Percentiles rank a stretch among this genome's conserved stretches.
Evolutionary conservation across 2,797 vertebrate species (phyloP).

Genomic region (Esox lucius): DNA sequence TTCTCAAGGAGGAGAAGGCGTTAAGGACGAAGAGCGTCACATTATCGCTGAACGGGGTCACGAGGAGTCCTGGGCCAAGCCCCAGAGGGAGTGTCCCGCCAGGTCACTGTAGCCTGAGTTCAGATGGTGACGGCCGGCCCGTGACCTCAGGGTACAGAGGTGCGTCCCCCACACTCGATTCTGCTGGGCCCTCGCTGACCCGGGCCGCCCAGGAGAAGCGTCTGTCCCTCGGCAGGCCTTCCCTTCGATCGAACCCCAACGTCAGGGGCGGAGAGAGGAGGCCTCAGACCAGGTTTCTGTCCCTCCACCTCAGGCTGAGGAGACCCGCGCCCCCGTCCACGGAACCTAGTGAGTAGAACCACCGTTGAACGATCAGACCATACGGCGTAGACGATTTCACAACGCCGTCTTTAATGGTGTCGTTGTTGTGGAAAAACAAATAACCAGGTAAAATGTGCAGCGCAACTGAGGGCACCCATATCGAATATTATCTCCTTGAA

Average conservation of each 20-base stretch:
- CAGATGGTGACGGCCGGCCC: conserved; percentile 26
- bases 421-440: not conserved
- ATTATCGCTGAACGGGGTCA: not conserved
- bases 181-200: not conserved
- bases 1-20: not conserved
- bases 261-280: not conserved
- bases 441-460: not conserved
- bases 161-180: not conserved
- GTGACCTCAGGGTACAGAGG: not conserved
- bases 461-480: not conserved
- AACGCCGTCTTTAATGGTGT: not conserved
- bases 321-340: conserved; percentile 25
- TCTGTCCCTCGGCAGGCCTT: conserved; percentile 8
- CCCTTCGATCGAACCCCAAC: not conserved
- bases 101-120: conserved; percentile 7
- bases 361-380: not conserved
- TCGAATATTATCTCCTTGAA: not conserved
- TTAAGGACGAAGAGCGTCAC: not conserved
- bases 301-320: conserved; percentile 16
- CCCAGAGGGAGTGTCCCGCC: not conserved
- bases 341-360: conserved; percentile 49
- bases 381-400: not conserved
- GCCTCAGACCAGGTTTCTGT: conserved; percentile 10
- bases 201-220: not conserved
- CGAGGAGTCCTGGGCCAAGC: not conserved